Evolutionary conservation across 2,113 vertebrate species (phyloP).

Genomic region (Etheostoma spectabile): DNA sequence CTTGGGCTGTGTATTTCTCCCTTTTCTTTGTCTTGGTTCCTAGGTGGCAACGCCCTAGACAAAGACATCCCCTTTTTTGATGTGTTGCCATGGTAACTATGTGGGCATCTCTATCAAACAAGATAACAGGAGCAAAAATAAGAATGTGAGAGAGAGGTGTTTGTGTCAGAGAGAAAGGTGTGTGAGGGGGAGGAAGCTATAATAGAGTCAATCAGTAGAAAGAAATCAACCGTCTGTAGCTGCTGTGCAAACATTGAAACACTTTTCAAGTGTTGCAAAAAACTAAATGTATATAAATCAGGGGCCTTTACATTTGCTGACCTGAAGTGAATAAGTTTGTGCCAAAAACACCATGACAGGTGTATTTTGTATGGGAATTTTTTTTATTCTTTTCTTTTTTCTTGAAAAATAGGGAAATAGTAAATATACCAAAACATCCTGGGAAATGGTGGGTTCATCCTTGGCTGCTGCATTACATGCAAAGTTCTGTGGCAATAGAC

Average conservation of each 20-base stretch:
- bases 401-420: too few species aligned
- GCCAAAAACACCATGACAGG: not conserved
- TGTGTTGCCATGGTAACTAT: conserved; percentile 82
- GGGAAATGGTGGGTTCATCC: not conserved
- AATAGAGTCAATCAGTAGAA: conserved; percentile 3
- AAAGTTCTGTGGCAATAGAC: not conserved
- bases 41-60: conserved; percentile 52
- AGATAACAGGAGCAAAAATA: conserved; percentile 65
- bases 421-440: not conserved
- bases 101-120: conserved; percentile 74
- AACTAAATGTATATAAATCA: not conserved
- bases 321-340: not conserved
- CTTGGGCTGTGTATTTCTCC: not conserved
- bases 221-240: conserved; percentile 14
- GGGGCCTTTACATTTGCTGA: not conserved
- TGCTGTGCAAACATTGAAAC: conserved; percentile 26
- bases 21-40: conserved; percentile 31
- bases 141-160: conserved; percentile 46
- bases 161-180: conserved; percentile 31
- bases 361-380: not conserved
- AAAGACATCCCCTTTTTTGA: conserved; percentile 35
- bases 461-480: not conserved
- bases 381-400: not conserved
- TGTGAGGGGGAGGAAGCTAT: not conserved
- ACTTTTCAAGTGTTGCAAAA: conserved; percentile 4